phyloP scores from a whole-genome alignment of 2,797 vertebrate genomes.

The Hephaestus fuliginosus region DNA sequence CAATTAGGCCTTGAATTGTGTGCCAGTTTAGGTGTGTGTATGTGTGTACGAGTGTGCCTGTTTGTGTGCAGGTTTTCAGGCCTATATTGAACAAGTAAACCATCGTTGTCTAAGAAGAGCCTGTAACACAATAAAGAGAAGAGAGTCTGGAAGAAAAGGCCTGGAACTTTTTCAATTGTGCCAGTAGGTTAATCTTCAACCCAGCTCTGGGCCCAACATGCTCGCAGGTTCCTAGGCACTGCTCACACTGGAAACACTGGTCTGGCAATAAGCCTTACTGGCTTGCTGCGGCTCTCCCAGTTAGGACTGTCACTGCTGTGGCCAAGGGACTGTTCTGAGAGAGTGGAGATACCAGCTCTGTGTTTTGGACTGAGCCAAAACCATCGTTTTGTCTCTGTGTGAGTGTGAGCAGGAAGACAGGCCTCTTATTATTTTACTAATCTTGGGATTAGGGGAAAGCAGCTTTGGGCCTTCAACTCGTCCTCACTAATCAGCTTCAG shows the following conservation, averaged over 20 bases:
- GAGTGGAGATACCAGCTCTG: slow-evolving; percentile 76
- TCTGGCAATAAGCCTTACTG: slow-evolving; percentile 67
- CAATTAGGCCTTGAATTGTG: slow-evolving; percentile 28
- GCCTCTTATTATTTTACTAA: slow-evolving; percentile 82
- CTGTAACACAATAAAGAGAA: slow-evolving; percentile 28
- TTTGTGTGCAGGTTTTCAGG: slow-evolving; percentile 23
- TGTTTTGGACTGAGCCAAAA: slow-evolving; percentile 68
- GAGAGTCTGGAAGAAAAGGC: slow-evolving; percentile 43
- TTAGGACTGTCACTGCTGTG: slow-evolving; percentile 53
- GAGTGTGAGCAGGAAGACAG: slow-evolving; percentile 69
- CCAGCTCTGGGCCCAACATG: slow-evolving; percentile 48
- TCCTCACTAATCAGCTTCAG: slow-evolving; percentile 76
- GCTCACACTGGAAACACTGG: slow-evolving; percentile 63
- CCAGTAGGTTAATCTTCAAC: slow-evolving; percentile 79
- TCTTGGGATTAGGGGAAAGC: slow-evolving; percentile 83
- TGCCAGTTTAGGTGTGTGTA: neutral
- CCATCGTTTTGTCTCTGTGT: slow-evolving; percentile 54
- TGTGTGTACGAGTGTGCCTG: neutral
- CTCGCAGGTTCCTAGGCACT: slow-evolving; percentile 47
- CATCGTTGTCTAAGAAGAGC: slow-evolving; percentile 21
- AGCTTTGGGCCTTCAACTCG: slow-evolving; percentile 77
- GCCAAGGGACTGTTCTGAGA: slow-evolving; percentile 75
- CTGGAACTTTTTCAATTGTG: slow-evolving; percentile 75
- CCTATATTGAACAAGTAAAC: slow-evolving; percentile 32
- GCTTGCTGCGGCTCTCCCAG: slow-evolving; percentile 61